phyloP scores from a whole-genome alignment of 2,888 invertebrate genomes.

The Thymelicus sylvestris region DNA sequence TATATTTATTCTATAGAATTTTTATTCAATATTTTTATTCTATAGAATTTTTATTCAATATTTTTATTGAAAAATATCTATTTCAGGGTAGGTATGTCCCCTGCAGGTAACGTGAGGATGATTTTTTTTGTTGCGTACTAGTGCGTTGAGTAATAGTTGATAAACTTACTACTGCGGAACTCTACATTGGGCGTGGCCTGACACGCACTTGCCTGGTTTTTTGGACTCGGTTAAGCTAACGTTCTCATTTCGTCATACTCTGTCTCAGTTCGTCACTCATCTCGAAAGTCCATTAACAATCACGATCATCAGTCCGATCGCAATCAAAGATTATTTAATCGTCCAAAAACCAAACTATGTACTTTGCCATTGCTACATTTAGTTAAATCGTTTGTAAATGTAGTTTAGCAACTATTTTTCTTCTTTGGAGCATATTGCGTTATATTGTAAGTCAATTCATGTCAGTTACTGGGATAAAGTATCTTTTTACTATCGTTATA shows the following conservation, averaged over 20 bases:
- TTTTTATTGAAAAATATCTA: too few species aligned
- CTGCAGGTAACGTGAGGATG: too few species aligned
- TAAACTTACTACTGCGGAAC: too few species aligned
- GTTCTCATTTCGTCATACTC: background rate
- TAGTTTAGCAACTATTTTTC: conserved; percentile 26
- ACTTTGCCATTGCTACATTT: conserved; percentile 15
- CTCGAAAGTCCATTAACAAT: conserved; percentile 17
- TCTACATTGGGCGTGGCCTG: too few species aligned
- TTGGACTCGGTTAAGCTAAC: too few species aligned
- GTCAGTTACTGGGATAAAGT: background rate
- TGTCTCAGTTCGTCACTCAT: conserved; percentile 15
- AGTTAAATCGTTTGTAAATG: conserved; percentile 25
- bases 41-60: too few species aligned
- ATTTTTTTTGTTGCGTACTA: too few species aligned
- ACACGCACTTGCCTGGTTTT: too few species aligned
- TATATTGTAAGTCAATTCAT: conserved; percentile 3
- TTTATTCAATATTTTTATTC: too few species aligned
- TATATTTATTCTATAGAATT: too few species aligned
- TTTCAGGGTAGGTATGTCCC: too few species aligned
- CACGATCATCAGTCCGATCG: conserved; percentile 7
- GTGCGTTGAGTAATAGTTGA: too few species aligned
- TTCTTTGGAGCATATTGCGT: background rate
- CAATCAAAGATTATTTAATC: conserved; percentile 25
- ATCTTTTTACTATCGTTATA: conserved; percentile 7
- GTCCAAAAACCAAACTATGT: conserved; percentile 5